A percentile compares a stretch with the other conserved stretches of the same genome.
Evolutionary conservation across 1,140 invertebrate species (phyloP).

Genomic region (Drosophila mayri): DNA sequence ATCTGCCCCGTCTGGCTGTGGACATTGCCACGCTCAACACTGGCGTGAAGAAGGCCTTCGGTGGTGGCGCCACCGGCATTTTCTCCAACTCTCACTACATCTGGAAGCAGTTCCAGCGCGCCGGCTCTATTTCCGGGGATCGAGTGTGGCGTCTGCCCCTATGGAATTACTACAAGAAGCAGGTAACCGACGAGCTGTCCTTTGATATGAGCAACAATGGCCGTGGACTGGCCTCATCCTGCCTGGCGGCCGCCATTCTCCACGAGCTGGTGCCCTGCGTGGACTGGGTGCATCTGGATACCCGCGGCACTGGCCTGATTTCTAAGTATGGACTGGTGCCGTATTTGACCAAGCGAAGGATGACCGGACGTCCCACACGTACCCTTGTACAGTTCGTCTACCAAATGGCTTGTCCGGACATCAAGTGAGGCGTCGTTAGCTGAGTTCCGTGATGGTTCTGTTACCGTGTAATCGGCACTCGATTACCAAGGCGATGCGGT

Average conservation of each 20-base stretch:
- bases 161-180: conserved; percentile 91
- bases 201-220: conserved; percentile 88
- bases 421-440: conserved; percentile 40
- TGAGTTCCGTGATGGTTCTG: conserved; percentile 1
- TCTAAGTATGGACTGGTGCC: conserved; percentile 86
- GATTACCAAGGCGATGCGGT: neutral
- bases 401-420: conserved; percentile 85
- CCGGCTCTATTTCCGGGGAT: conserved; percentile 91
- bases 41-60: conserved; percentile 87
- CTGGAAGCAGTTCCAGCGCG: conserved; percentile 88
- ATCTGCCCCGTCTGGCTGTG: conserved; percentile 88
- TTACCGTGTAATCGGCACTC: conserved; percentile 9
- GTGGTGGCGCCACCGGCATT: conserved; percentile 91
- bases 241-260: conserved; percentile 89
- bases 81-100: conserved; percentile 89
- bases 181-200: conserved; percentile 86
- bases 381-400: conserved; percentile 80
- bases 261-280: conserved; percentile 85
- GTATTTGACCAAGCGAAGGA: conserved; percentile 86
- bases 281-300: conserved; percentile 90
- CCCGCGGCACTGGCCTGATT: conserved; percentile 87
- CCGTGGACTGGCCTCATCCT: conserved; percentile 86
- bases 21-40: conserved; percentile 90
- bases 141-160: conserved; percentile 95
- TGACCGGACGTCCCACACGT: conserved; percentile 87